Evolutionary conservation across 2,888 invertebrate species (phyloP), one percentile per base, ranked within the genome.

Genomic region (Cerastoderma edule): DNA sequence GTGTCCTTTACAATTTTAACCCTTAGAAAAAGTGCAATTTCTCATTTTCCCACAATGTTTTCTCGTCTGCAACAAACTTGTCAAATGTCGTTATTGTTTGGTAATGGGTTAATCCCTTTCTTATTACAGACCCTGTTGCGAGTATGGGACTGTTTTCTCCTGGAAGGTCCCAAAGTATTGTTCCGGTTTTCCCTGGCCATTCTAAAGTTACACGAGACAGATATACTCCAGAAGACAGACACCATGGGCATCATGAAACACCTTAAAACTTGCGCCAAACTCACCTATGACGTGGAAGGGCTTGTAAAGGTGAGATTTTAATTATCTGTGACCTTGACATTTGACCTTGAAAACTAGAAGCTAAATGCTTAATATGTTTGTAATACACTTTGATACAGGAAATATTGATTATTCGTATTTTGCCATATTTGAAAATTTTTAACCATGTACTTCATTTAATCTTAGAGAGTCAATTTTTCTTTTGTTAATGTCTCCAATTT

Each of bases 91-190:
- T n/a, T n/a, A n/a, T n/a, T 19, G 46, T 46, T 5, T 46, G 46
- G 46, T 46, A 46, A 46, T 46, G 5, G 46, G 46, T 46, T 46
- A 19, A 46, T 56, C n/a, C 10, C 24, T 28, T 33, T 54, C 65
- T 77, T 50, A 56, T 90, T 91, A 50, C 89, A 94, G 94, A 93
- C 94, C 0, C 87, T 94, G 72, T 84, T 94, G 28, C 88, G 94
- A n/a, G 92, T 94, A 30, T 94, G 94, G 94, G 94, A 94, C 88
- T 93, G 94, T 78, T 94, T 94, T 85, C 87, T 94, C 60, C 85
- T 94, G 60, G 94, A 94, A 85, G 94, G 94, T 13, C 94, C 94
- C 8, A 94, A 94, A 85, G 93, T 94, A 44, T 87, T 94, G 71
- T 94, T 94, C 88, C 93, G 94, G 4, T 94, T 94, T 87, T 93